phyloP scores from a whole-genome alignment of 2,113 vertebrate genomes.

The Crotalus horridus region DNA sequence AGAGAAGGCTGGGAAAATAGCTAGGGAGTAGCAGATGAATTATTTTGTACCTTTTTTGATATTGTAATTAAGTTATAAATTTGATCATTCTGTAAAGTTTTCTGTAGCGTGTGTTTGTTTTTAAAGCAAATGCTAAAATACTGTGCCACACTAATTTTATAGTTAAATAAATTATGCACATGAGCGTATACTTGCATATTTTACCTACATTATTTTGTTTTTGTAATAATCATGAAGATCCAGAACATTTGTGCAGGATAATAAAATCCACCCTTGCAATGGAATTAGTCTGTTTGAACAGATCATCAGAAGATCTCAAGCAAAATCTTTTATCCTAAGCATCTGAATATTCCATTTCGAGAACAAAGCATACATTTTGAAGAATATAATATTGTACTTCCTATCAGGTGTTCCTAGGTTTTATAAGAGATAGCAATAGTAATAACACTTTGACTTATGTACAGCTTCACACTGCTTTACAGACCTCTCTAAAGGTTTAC shows the following conservation, averaged over 20 bases:
- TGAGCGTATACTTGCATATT: not conserved
- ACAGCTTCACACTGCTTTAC: not conserved
- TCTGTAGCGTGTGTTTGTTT: not conserved
- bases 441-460: not conserved
- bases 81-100: not conserved
- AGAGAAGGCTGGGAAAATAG: not conserved
- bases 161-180: not conserved
- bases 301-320: not conserved
- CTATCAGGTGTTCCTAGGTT: not conserved
- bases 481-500: not conserved
- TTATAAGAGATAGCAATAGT: not conserved
- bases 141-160: not conserved
- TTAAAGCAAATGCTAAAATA: not conserved
- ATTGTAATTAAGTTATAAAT: not conserved
- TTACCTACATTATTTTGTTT: not conserved
- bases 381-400: not conserved
- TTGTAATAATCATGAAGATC: not conserved
- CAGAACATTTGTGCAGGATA: not conserved
- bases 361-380: not conserved
- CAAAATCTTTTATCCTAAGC: not conserved
- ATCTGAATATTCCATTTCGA: not conserved
- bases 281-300: not conserved
- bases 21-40: not conserved
- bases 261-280: not conserved
- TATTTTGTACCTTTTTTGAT: not conserved